phyloP scores from a whole-genome alignment of 2,888 invertebrate species.

The Melieria crassipennis region DNA sequence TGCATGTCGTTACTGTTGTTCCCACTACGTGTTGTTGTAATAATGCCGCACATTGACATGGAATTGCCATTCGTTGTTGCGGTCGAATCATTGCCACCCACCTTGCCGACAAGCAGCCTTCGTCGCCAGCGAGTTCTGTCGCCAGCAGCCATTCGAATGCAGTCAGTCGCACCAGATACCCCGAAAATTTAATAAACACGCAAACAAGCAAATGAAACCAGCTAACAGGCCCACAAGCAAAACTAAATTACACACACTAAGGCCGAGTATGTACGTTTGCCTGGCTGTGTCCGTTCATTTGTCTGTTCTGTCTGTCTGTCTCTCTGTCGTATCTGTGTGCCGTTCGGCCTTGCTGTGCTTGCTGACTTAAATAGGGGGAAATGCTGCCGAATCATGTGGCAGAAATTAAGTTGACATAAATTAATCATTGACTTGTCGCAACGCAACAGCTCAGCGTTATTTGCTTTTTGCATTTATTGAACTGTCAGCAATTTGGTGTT shows the following conservation, averaged over 20 bases:
- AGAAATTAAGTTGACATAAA: conserved; percentile 27
- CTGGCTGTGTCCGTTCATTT: conserved; percentile 30
- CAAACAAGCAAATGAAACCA: conserved; percentile 41
- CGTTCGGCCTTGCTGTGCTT: not conserved
- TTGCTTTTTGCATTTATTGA: no score
- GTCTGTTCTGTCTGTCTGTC: conserved; percentile 28
- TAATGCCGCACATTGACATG: conserved; percentile 40
- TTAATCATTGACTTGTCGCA: conserved; percentile 30
- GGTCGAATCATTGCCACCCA: not conserved
- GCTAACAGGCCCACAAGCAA: conserved; percentile 38
- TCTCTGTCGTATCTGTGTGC: conserved; percentile 13
- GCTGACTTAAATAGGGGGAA: not conserved
- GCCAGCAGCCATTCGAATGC: conserved; percentile 26
- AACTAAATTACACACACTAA: conserved; percentile 54
- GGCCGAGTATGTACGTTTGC: not conserved
- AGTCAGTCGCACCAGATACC: conserved; percentile 43
- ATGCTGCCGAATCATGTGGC: conserved; percentile 8
- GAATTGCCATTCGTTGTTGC: not conserved
- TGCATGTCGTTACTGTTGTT: conserved; percentile 48
- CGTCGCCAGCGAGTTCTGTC: not conserved
- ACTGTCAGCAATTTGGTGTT: no score
- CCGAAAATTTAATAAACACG: conserved; percentile 59
- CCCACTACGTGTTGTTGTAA: conserved; percentile 34
- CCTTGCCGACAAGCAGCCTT: no score
- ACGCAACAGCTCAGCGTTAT: no score